phyloP scores from a whole-genome alignment of 2,888 invertebrate genomes.

The Philereme transversata region DNA sequence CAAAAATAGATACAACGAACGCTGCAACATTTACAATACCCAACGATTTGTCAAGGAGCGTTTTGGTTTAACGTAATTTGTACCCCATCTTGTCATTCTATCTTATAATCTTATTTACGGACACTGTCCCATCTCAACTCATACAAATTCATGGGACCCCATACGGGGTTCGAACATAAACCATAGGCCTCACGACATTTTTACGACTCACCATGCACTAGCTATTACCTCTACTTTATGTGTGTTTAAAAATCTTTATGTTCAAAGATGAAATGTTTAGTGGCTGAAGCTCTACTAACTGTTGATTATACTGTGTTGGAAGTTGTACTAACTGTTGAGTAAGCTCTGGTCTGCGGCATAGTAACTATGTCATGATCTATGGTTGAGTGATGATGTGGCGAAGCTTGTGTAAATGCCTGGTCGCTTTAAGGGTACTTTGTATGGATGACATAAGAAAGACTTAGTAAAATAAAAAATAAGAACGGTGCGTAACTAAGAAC shows the following conservation, averaged over 20 bases:
- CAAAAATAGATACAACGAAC: not conserved
- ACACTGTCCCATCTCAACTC: constrained; percentile 31
- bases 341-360: not conserved
- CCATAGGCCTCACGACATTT: constrained; percentile 53
- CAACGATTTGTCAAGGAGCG: constrained; percentile 14
- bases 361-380: not conserved
- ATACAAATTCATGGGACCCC: constrained; percentile 52
- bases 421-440: too few relatives aligned
- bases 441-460: too few relatives aligned
- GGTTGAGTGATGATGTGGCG: not conserved
- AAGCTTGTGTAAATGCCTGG: not conserved
- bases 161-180: constrained; percentile 55
- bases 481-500: too few relatives aligned
- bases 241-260: constrained; percentile 55
- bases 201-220: constrained; percentile 57
- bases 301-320: not conserved
- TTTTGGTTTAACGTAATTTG: constrained; percentile 22
- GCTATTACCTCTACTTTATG: constrained; percentile 56
- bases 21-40: constrained; percentile 3
- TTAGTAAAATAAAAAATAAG: too few relatives aligned
- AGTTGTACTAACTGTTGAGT: not conserved
- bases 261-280: constrained; percentile 52
- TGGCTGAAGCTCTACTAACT: constrained; percentile 1
- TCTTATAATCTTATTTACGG: constrained; percentile 25
- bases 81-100: constrained; percentile 24